Evolutionary conservation across 2,888 invertebrate species (phyloP).

Genomic region (Tetanocera ferruginea): DNA sequence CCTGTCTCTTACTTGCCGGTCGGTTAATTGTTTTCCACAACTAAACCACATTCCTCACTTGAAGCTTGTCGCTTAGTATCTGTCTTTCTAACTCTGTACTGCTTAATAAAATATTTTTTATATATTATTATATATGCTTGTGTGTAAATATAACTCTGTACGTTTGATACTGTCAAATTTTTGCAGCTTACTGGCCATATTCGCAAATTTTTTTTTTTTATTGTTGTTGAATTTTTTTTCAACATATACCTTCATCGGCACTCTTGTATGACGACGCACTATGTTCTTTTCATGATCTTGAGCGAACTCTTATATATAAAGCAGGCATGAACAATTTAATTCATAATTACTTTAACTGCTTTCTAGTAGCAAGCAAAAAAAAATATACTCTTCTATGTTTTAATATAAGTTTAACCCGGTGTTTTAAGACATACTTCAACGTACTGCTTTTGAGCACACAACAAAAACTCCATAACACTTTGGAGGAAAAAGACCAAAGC

Average conservation of each 20-base stretch:
- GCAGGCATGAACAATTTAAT: not conserved
- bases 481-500: not conserved
- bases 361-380: not conserved
- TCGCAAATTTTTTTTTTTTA: too few relatives aligned
- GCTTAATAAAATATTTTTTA: too few relatives aligned
- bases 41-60: not conserved
- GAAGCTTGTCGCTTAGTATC: not conserved
- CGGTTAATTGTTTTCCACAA: constrained; percentile 37
- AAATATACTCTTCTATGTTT: not conserved
- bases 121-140: too few relatives aligned
- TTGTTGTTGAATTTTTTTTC: too few relatives aligned
- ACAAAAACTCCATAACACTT: not conserved
- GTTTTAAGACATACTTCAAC: not conserved
- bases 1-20: constrained; percentile 36
- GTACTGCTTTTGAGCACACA: too few relatives aligned
- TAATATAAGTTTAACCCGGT: not conserved
- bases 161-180: not conserved
- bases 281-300: too few relatives aligned
- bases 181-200: not conserved
- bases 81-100: not conserved
- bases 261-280: too few relatives aligned
- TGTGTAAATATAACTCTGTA: not conserved
- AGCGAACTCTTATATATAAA: too few relatives aligned
- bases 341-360: constrained; percentile 9
- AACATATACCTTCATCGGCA: too few relatives aligned